These are phyloP conservation scores for Eulacestoma nigropectus DNA, from an alignment of 2,113 vertebrate species.

Conservation along the genomic window DNA sequence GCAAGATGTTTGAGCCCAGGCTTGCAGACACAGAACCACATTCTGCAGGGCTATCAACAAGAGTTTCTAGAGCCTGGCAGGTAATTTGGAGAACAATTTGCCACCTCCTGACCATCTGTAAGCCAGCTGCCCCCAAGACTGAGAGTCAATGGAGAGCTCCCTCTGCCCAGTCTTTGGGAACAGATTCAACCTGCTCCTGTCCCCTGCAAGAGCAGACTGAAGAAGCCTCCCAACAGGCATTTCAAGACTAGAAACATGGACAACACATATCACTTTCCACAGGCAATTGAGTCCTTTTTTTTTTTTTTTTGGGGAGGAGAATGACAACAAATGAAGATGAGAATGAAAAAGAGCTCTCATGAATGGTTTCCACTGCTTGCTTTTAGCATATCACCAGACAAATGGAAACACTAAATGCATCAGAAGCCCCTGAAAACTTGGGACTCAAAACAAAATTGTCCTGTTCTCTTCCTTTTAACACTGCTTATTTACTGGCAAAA, in stretches of 20 bases:
- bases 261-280: constrained; percentile 13
- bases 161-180: neutral
- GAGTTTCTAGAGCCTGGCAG: neutral
- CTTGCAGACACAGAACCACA: neutral
- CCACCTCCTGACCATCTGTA: neutral
- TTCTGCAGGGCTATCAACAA: neutral
- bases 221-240: neutral
- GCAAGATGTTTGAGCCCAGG: neutral
- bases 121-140: neutral
- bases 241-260: constrained; percentile 2
- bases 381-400: neutral
- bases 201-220: neutral
- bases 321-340: constrained; percentile 39
- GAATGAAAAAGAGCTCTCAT: neutral
- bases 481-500: neutral
- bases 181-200: neutral
- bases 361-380: neutral
- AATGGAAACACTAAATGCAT: neutral
- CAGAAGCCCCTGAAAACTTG: neutral
- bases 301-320: neutral
- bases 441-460: neutral
- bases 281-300: neutral
- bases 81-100: neutral
- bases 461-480: neutral
- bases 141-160: neutral